phyloP scores from a whole-genome alignment of 1,140 invertebrate genomes.

The Drosophila sp. region DNA sequence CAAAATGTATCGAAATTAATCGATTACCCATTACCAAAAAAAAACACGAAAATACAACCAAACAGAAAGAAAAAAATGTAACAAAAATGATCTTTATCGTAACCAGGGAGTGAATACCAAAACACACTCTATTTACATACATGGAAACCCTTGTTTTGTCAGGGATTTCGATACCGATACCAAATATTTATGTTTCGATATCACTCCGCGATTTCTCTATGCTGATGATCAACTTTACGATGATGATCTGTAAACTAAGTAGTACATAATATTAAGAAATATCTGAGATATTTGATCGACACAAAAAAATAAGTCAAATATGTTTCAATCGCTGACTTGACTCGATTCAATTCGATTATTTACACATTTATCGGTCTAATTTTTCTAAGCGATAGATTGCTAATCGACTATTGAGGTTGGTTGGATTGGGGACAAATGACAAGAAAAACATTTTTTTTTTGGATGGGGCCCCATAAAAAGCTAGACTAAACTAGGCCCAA shows the following conservation, averaged over 20 bases:
- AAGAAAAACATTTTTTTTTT: neutral
- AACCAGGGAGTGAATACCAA: neutral
- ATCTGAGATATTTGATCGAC: too few relatives aligned
- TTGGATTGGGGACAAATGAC: too few relatives aligned
- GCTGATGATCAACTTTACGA: neutral
- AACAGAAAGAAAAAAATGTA: neutral
- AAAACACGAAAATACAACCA: neutral
- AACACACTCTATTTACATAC: neutral
- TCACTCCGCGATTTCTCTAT: neutral
- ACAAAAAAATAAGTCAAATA: too few relatives aligned
- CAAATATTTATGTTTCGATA: neutral
- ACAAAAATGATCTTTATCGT: neutral
- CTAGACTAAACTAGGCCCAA: constrained; percentile 1
- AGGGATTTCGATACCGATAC: neutral
- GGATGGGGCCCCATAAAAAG: too few relatives aligned
- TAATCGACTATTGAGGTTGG: neutral
- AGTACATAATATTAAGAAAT: too few relatives aligned
- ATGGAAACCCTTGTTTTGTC: too few relatives aligned
- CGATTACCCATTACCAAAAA: neutral
- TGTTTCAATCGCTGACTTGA: too few relatives aligned
- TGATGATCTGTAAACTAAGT: neutral
- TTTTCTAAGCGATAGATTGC: neutral
- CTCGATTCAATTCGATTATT: neutral
- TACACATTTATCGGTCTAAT: neutral
- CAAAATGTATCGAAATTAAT: neutral